Conservation (phyloP, 92 coral and sea anemone genomes). For the Pocillopora meandrina region DNA sequence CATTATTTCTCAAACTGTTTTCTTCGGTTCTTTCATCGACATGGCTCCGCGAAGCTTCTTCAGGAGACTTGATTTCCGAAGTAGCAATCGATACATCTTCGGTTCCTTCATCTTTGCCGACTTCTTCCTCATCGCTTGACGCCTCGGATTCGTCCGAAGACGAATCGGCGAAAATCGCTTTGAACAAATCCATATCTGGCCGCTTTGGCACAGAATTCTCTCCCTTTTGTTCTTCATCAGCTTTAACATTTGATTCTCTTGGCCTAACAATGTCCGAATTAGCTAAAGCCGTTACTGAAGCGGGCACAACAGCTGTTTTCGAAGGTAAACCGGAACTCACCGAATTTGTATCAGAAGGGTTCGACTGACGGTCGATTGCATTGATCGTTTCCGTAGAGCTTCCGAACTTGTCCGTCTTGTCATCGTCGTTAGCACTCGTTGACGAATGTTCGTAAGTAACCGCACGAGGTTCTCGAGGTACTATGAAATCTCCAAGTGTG, state of each 20-base stretch:
- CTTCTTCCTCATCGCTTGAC: constrained; percentile 42
- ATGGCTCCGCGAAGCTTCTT: not conserved
- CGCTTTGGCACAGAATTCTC: constrained; percentile 33
- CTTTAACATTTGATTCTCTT: not conserved
- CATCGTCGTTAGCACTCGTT: not conserved
- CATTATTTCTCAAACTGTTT: not conserved
- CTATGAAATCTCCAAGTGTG: constrained; percentile 61
- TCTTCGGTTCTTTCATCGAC: not conserved
- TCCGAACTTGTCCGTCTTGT: not conserved
- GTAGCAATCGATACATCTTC: not conserved
- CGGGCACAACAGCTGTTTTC: not conserved
- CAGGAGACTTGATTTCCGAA: constrained; percentile 1
- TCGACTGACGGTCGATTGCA: not conserved
- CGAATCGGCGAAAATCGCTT: constrained; percentile 94
- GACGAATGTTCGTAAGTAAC: not conserved
- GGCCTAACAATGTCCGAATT: not conserved
- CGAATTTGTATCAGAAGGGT: constrained; percentile 5
- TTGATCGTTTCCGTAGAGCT: not conserved
- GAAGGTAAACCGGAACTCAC: not conserved
- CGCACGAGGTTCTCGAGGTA: constrained; percentile 18
- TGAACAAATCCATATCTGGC: constrained; percentile 95
- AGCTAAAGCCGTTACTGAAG: not conserved
- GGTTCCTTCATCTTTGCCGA: constrained; percentile 6
- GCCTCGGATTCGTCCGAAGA: constrained; percentile 76
- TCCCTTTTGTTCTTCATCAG: not conserved